Percentiles rank a stretch among this genome's conserved stretches.
These are phyloP conservation scores for Eupithecia subfuscata DNA, from an alignment of 2,888 invertebrate species.

Conservation along the genomic window DNA sequence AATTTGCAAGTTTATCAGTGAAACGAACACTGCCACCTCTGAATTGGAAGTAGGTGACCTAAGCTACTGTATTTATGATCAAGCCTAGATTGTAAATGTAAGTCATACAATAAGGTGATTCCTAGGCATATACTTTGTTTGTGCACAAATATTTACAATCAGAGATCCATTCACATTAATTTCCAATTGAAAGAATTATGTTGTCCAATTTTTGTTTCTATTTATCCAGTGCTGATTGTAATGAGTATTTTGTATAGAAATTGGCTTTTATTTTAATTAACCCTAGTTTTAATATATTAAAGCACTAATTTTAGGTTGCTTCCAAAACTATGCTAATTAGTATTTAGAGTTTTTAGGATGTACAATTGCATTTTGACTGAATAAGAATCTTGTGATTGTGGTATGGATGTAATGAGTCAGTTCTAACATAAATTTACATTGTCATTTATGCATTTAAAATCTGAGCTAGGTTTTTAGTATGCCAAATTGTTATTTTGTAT, in stretches of 20 bases:
- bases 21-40: constrained; percentile 50
- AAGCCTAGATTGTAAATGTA: constrained; percentile 38
- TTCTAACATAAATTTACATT: constrained; percentile 72
- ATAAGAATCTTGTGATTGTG: constrained; percentile 74
- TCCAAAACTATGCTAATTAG: constrained; percentile 74
- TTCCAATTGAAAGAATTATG: constrained; percentile 73
- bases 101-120: constrained; percentile 42
- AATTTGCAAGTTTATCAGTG: constrained; percentile 52
- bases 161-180: constrained; percentile 43
- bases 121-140: constrained; percentile 46
- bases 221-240: constrained; percentile 44
- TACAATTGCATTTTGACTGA: constrained; percentile 79
- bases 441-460: constrained; percentile 77
- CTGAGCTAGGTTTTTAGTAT: constrained; percentile 73
- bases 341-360: constrained; percentile 68
- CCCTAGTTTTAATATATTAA: constrained; percentile 61
- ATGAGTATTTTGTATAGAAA: constrained; percentile 54
- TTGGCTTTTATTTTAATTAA: constrained; percentile 63
- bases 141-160: constrained; percentile 55
- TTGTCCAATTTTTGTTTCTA: constrained; percentile 77
- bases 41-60: constrained; percentile 37
- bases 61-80: constrained; percentile 34
- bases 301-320: constrained; percentile 80
- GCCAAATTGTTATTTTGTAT: constrained; percentile 80
- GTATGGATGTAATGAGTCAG: constrained; percentile 75